Conservation (phyloP, 2,113 vertebrate genomes). For the Hydrolagus affinis region DNA sequence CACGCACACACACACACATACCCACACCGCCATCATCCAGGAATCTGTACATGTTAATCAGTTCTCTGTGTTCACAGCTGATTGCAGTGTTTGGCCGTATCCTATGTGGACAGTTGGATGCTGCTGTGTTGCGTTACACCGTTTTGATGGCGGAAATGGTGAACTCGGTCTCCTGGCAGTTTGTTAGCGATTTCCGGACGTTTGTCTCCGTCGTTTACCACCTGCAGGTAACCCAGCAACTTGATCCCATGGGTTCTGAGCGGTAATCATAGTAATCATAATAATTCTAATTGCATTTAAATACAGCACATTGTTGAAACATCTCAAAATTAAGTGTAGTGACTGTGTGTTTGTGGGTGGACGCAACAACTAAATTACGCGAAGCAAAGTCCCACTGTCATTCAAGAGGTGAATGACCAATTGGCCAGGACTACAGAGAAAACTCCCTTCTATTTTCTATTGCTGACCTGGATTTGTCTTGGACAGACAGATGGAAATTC, state of each 20-base stretch:
- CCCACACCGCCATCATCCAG: background rate
- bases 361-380: no score
- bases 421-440: no score
- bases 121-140: constrained; percentile 32
- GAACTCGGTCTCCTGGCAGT: background rate
- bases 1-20: no score
- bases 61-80: constrained; percentile 33
- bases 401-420: no score
- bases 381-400: no score
- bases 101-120: constrained; percentile 32
- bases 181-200: constrained; percentile 9
- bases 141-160: constrained; percentile 32
- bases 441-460: no score
- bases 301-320: no score
- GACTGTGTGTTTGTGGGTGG: no score
- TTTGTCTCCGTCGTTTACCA: constrained; percentile 23
- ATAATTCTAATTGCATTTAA: background rate
- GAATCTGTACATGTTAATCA: background rate
- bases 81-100: constrained; percentile 33
- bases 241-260: background rate
- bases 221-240: constrained; percentile 29
- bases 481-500: no score
- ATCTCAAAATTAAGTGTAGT: no score
- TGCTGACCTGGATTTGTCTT: no score
- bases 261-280: no score